phyloP scores from a whole-genome alignment of 2,797 vertebrate genomes.

The Trachops cirrhosus region DNA sequence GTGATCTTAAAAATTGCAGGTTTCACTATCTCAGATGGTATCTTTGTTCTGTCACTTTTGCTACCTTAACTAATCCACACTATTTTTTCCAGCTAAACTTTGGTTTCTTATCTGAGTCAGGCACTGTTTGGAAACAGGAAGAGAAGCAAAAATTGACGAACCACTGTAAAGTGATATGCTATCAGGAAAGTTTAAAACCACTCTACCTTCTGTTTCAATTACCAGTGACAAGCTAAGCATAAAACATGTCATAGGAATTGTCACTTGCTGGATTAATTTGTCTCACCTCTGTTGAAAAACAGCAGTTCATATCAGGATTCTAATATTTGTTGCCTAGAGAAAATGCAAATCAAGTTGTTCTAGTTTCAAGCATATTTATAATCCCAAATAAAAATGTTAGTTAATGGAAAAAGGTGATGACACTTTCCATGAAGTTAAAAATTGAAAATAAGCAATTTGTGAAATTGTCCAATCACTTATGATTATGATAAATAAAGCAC shows the following conservation, averaged over 20 bases:
- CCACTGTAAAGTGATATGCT: slow-evolving; percentile 42
- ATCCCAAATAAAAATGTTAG: background rate
- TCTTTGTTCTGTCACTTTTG: slow-evolving; percentile 20
- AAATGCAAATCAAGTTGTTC: slow-evolving; percentile 2
- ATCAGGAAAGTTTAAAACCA: slow-evolving; percentile 53
- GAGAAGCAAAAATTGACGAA: slow-evolving; percentile 40
- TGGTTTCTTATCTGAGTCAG: slow-evolving; percentile 44
- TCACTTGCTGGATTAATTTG: slow-evolving; percentile 13
- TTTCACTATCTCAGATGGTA: background rate
- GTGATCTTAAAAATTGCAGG: background rate
- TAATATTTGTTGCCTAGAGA: background rate
- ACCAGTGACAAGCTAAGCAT: slow-evolving; percentile 33
- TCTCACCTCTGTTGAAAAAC: slow-evolving; percentile 26
- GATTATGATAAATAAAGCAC: background rate
- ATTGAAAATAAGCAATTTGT: background rate
- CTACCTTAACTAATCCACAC: slow-evolving; percentile 34
- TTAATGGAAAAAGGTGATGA: background rate
- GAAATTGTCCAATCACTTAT: background rate
- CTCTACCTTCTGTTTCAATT: slow-evolving; percentile 58
- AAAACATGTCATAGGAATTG: slow-evolving; percentile 14
- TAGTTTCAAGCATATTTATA: background rate
- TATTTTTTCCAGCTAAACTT: slow-evolving; percentile 55
- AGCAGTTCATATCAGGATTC: background rate
- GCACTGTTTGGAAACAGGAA: slow-evolving; percentile 36
- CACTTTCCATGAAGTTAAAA: background rate